phyloP scores from a whole-genome alignment of 2,888 invertebrate genomes.

The Anoncus sp. region DNA sequence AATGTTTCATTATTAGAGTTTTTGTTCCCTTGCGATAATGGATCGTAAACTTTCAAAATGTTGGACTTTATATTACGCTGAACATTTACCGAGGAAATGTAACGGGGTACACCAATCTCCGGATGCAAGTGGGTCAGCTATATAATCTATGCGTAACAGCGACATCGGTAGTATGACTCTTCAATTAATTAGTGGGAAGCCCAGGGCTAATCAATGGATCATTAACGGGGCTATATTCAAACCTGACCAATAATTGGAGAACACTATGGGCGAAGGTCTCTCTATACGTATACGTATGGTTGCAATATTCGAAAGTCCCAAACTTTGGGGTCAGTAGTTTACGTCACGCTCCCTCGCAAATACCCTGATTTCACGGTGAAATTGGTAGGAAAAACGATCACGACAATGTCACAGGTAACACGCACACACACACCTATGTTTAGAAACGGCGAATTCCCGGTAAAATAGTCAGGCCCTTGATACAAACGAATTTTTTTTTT shows the following conservation, averaged over 20 bases:
- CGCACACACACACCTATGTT: too few relatives aligned
- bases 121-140: constrained; percentile 17
- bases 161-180: constrained; percentile 68
- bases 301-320: constrained; percentile 43
- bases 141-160: constrained; percentile 3
- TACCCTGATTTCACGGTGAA: neutral
- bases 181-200: constrained; percentile 80
- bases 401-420: too few relatives aligned
- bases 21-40: too few relatives aligned
- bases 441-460: too few relatives aligned
- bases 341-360: constrained; percentile 60
- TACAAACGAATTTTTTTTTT: too few relatives aligned
- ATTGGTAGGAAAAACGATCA: too few relatives aligned
- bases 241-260: constrained; percentile 80
- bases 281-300: constrained; percentile 7
- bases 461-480: too few relatives aligned
- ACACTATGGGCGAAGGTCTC: constrained; percentile 70
- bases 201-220: constrained; percentile 80
- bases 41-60: too few relatives aligned
- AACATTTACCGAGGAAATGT: too few relatives aligned
- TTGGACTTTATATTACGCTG: too few relatives aligned
- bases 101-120: too few relatives aligned
- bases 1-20: too few relatives aligned
- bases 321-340: constrained; percentile 78
- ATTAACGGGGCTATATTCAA: constrained; percentile 80